Percentiles rank a stretch among this genome's conserved stretches.
Evolutionary conservation across 92 coral and sea anemone species (phyloP).

Genomic region (Epizoanthus rinbou): DNA sequence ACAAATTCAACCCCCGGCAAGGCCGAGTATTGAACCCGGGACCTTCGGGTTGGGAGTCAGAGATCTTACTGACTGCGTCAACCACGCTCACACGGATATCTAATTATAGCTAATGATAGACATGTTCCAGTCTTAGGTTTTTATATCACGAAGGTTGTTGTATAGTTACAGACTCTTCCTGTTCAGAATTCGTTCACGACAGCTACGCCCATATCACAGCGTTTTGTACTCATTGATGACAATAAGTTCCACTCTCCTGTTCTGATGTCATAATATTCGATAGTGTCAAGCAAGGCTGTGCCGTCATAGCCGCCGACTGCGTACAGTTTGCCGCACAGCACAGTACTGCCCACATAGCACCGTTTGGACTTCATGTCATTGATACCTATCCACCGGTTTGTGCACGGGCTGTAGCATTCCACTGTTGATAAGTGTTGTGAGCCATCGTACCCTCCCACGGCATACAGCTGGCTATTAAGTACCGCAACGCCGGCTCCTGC

Average conservation of each 20-base stretch:
- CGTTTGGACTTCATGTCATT: constrained; percentile 87
- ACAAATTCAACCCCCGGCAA: too few species aligned
- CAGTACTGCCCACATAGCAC: constrained; percentile 95
- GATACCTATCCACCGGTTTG: constrained; percentile 83
- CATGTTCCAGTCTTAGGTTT: too few species aligned
- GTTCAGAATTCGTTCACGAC: constrained; percentile 67
- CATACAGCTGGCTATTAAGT: constrained; percentile 90
- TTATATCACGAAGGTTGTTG: too few species aligned
- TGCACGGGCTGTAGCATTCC: constrained; percentile 94
- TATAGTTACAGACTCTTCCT: too few species aligned
- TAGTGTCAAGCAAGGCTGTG: constrained; percentile 69
- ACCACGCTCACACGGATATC: too few species aligned
- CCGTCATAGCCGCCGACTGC: constrained; percentile 99
- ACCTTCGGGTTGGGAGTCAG: too few species aligned
- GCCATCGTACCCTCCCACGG: constrained; percentile 96
- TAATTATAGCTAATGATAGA: too few species aligned
- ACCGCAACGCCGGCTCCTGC: constrained; percentile 96
- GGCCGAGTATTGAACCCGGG: too few species aligned
- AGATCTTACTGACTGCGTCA: too few species aligned
- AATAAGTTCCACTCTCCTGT: constrained; percentile 77
- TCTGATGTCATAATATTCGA: constrained; percentile 77
- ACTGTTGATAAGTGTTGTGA: constrained; percentile 90
- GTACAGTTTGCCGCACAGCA: constrained; percentile 81
- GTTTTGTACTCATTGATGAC: constrained; percentile 80
- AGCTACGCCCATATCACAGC: constrained; percentile 98